A percentile compares a stretch with the other conserved stretches of the same genome.
These are phyloP conservation scores for Dryobotodes eremita DNA, from an alignment of 2,888 invertebrate species.

Conservation along the genomic window DNA sequence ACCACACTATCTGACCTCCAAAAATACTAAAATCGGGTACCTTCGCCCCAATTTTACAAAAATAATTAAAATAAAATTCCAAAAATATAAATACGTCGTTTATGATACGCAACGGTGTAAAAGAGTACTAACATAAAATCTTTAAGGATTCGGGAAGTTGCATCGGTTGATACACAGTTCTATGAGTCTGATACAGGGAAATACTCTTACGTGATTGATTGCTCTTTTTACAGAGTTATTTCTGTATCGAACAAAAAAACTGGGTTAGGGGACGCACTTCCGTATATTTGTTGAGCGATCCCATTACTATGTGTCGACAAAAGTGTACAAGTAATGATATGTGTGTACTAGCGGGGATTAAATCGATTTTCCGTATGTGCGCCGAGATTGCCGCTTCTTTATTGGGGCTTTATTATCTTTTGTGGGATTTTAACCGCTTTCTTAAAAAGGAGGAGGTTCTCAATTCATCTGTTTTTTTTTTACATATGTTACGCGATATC, in stretches of 20 bases:
- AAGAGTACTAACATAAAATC: conserved; percentile 67
- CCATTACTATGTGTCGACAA: conserved; percentile 62
- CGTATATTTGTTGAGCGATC: conserved; percentile 59
- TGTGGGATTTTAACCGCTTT: not conserved
- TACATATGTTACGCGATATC: too few species aligned
- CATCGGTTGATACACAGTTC: conserved; percentile 67
- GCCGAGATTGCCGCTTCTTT: not conserved
- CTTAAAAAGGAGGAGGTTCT: too few species aligned
- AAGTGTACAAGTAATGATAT: conserved; percentile 55
- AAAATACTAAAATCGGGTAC: too few species aligned
- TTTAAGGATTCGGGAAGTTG: conserved; percentile 76
- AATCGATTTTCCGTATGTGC: conserved; percentile 30
- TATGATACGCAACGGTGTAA: conserved; percentile 68
- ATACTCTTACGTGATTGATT: conserved; percentile 73
- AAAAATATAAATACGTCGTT: not conserved
- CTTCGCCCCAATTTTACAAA: too few species aligned
- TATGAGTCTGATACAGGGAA: conserved; percentile 71
- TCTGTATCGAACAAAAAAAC: conserved; percentile 59
- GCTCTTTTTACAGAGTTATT: conserved; percentile 63
- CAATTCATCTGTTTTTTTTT: too few species aligned
- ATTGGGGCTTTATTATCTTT: not conserved
- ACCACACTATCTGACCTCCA: not conserved
- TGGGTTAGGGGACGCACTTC: conserved; percentile 59
- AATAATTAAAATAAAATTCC: not conserved
- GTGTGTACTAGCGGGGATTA: conserved; percentile 31